Base-by-base conservation (phyloP, 1,140 invertebrate genomes). In the Eumeta japonica region DNA sequence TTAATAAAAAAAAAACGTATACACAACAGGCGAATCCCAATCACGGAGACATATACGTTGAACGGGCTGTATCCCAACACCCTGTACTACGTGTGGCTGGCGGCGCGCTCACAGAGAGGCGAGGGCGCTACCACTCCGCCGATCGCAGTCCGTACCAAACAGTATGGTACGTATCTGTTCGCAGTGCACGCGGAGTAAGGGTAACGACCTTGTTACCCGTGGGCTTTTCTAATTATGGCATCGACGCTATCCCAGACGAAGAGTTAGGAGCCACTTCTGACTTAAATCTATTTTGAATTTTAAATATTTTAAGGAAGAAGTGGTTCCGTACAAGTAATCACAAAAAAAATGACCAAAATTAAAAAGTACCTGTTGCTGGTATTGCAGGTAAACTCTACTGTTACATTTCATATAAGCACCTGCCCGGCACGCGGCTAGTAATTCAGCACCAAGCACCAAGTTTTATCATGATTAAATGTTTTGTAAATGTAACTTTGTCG, bases 151-250 rank as follows among this genome's bases (percentile, higher is more conserved):
- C 84, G 90, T 71, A 98, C 94, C 17, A 94, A 94, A 66, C 91
- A 92, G 83, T 97, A 94, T 81, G 90, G 94, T 98, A 92, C 90
- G 92, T 81, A n/a, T n/a, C n/a, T n/a, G n/a, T n/a, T n/a, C n/a
- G n/a, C n/a, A n/a, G n/a, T 60, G n/a, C 12, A 5, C 13, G 10
- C 15, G n/a, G 10, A 12, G n/a, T n/a, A n/a, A n/a, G n/a, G n/a
- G n/a, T n/a, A n/a, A n/a, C n/a, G n/a, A n/a, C n/a, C n/a, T n/a
- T n/a, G n/a, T n/a, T n/a, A n/a, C n/a, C n/a, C n/a, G n/a, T n/a
- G n/a, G n/a, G n/a, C n/a, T n/a, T n/a, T n/a, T n/a, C n/a, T n/a
- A n/a, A n/a, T n/a, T n/a, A n/a, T n/a, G n/a, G n/a, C n/a, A n/a
- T n/a, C n/a, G n/a, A 24, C 20, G n/a, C 20, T 5, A 7, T 24